A percentile compares a stretch with the other conserved stretches of the same genome.
These are phyloP conservation scores for Bombus haemorrhoidalis DNA, from an alignment of 1,140 invertebrate species.

Conservation along the genomic window DNA sequence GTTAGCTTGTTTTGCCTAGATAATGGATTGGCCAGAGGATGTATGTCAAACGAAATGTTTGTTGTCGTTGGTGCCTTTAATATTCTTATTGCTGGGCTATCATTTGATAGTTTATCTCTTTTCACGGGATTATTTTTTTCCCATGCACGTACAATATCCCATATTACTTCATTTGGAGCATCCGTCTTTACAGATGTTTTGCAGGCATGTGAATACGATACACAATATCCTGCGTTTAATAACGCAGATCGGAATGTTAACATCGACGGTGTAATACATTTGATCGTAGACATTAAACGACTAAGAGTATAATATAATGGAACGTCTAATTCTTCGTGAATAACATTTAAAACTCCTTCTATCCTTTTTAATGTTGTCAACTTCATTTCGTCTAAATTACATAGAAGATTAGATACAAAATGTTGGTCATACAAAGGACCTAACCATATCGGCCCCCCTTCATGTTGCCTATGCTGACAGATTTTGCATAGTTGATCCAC, in stretches of 20 bases:
- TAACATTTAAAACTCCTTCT: conserved; percentile 87
- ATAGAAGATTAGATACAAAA: conserved; percentile 87
- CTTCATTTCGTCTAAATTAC: conserved; percentile 75
- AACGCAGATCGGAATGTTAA: conserved; percentile 92
- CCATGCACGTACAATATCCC: conserved; percentile 96
- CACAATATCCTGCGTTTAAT: conserved; percentile 95
- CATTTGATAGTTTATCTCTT: conserved; percentile 80
- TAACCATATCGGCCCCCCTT: conserved; percentile 97
- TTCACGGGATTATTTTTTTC: conserved; percentile 82
- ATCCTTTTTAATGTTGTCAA: conserved; percentile 90
- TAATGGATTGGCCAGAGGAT: conserved; percentile 90
- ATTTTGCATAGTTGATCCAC: conserved; percentile 88
- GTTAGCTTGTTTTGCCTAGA: conserved; percentile 89
- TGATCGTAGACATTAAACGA: conserved; percentile 81
- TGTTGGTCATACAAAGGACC: conserved; percentile 90
- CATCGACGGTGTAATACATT: conserved; percentile 75
- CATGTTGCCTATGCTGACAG: conserved; percentile 89
- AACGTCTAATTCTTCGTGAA: conserved; percentile 92
- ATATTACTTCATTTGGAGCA: conserved; percentile 93
- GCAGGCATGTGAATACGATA: conserved; percentile 95
- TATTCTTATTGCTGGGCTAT: conserved; percentile 84
- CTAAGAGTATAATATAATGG: conserved; percentile 94
- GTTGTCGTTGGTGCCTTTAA: conserved; percentile 81
- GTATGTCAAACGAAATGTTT: conserved; percentile 85
- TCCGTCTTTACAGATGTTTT: conserved; percentile 96